Evolutionary conservation across 2,888 invertebrate genomes (phyloP), one percentile per base, ranked within the genome.

Genomic region (Cantharis nigra): DNA sequence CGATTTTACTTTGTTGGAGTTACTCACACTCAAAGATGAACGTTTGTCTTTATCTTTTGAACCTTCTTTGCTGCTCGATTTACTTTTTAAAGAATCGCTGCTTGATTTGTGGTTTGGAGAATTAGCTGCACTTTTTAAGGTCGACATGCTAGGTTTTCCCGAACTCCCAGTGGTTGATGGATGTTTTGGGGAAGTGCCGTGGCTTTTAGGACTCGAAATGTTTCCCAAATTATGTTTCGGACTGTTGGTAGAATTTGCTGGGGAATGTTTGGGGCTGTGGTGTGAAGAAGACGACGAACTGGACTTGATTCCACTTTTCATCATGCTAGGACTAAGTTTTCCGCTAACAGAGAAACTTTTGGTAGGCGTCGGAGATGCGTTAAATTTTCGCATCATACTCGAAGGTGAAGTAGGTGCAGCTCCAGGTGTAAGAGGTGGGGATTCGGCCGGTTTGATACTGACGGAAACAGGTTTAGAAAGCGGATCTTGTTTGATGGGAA

Each of bases 81-180:
- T 89, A 16, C 84, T 85, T 87, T 91, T 92, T 70, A 90, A 87
- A 77, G 91, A 90, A 81, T 91, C 91, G 18, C 91, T 90, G 26
- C 91, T 90, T 28, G 90, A 90, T 85, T 92, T 93, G 28, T 91
- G 91, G n/a, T 92, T 92, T 1, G 94, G 93, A 2, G 94, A 93
- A 84, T 92, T 92, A 69, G 93, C 91, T 0, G 96, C 95, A 62
- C 94, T 96, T 86, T 96, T 96, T 20, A 96, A 88, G 0, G 96
- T 93, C 0, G 96, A 95, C 95, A 97, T 96, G 84, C 96, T 96
- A 0, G 96, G 96, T 85, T 97, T 97, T 0, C 96, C 96, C 0
- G 95, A 93, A 75, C 92, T 91, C 13, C 93, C 91, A 0, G 65
- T 67, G 16, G 92, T 91, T 23, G 90, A 90, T 0, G 92, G 92